Base-by-base conservation (phyloP, 2,797 vertebrate species). In the Myotis pilosus region DNA sequence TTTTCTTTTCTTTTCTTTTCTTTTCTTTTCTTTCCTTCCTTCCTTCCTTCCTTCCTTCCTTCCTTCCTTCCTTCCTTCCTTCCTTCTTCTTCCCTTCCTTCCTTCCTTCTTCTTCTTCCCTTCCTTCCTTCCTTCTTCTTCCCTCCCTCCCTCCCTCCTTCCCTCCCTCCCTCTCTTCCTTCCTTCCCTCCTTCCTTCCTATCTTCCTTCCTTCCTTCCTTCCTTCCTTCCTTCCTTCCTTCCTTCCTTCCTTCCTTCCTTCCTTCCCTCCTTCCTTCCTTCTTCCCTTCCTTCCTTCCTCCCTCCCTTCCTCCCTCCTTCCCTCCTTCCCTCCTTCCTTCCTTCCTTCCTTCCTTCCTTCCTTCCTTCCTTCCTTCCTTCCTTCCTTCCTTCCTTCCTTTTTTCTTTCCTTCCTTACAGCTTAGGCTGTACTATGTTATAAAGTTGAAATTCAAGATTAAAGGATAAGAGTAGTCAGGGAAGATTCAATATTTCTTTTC, bases 11-110 rank as follows among this genome's bases (percentile, higher is more conserved):
- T 7, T 44, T 4, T 7, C 9, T 5, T 2, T 6, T 6, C 7
- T 30, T 19, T 13, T 16, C 13, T 13, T 0, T 11, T 3, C 1
- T 1, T 6, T 38, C 8, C 4, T n/a, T n/a, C n/a, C n/a, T n/a
- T n/a, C n/a, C n/a, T n/a, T n/a, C n/a, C n/a, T n/a, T n/a, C n/a
- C n/a, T n/a, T n/a, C n/a, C n/a, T n/a, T n/a, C n/a, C n/a, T n/a
- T n/a, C n/a, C n/a, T n/a, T n/a, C n/a, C n/a, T n/a, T n/a, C n/a
- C n/a, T n/a, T n/a, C n/a, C n/a, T n/a, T n/a, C n/a, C n/a, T n/a
- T n/a, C n/a, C n/a, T n/a, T n/a, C n/a, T n/a, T n/a, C n/a, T n/a
- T n/a, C n/a, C n/a, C n/a, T n/a, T n/a, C n/a, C n/a, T n/a, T n/a
- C n/a, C n/a, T n/a, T n/a, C n/a, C n/a, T n/a, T n/a, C n/a, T n/a